Evolutionary conservation across 2,113 vertebrate genomes (phyloP), one percentile per base, ranked within the genome.

Genomic region (Meriones unguiculatus): DNA sequence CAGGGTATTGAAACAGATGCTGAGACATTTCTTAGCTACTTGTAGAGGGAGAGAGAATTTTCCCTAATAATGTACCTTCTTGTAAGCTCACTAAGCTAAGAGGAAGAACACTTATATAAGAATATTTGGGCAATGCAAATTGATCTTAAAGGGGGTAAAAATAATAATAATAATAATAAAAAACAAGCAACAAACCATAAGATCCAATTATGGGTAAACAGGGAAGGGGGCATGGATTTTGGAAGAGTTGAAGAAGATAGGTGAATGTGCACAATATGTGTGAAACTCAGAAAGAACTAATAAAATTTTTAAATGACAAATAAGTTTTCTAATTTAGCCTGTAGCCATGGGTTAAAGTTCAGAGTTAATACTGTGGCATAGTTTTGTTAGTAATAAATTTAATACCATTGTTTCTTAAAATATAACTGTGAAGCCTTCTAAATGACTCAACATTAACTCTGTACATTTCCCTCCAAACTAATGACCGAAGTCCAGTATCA

Each of bases 321-420:
- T 8, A 62, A 28, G 76, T 77, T 18, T 69, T 87, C 13, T 75
- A 70, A 62, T 41, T 87, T 64, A 93, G 28, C 14, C 87, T 76
- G 4, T 59, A 67, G 18, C 38, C 67, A 59, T 25, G 38, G 14
- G 0, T 38, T 92, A 73, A 69, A 8, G 30, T 35, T 95, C 54
- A 76, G 2, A 46, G 59, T 67, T n/a, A 20, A 52, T 50, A 17
- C 24, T 0, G 0, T 57, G 12, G 0, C 5, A 54, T 54, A 59
- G 3, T 67, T 78, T 50, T 69, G 7, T 87, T 81, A 2, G 0
- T 62, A 62, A 9, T 76, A 4, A 18, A 67, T 70, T 75, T 90
- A 69, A 22, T 69, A 70, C 65, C 46, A n/a, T 22, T 85, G 59
- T 25, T 35, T 41, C 10, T 94, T 67, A 67, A 73, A 84, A 28